Percentiles rank a stretch among this genome's conserved stretches.
These are phyloP conservation scores for Tapera naevia DNA, from an alignment of 2,797 vertebrate genomes.

Conservation along the genomic window DNA sequence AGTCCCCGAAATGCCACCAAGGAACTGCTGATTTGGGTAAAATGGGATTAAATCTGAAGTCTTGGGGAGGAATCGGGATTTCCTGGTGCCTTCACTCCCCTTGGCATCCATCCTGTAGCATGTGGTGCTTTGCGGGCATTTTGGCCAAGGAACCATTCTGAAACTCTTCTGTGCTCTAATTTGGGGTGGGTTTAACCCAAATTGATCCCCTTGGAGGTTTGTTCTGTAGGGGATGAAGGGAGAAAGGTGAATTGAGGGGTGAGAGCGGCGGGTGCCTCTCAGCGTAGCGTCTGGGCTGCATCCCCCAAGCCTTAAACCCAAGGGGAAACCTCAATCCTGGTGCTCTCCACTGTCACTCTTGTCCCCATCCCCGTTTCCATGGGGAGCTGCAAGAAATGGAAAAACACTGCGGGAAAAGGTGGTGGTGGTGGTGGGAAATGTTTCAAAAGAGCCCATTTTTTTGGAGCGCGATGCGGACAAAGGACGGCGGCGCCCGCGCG, in stretches of 20 bases:
- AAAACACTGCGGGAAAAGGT: neutral
- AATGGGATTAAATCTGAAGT: neutral
- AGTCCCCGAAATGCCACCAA: accelerated
- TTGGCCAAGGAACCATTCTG: neutral
- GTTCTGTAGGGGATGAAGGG: neutral
- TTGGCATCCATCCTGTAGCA: accelerated
- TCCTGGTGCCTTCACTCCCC: accelerated
- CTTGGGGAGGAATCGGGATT: accelerated
- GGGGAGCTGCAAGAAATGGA: neutral
- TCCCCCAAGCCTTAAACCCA: neutral
- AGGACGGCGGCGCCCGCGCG: neutral
- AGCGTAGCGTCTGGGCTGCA: neutral
- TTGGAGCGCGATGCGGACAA: neutral
- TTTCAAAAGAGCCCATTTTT: neutral
- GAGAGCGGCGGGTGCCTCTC: neutral
- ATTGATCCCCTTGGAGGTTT: accelerated
- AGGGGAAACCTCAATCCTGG: accelerated
- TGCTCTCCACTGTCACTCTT: accelerated
- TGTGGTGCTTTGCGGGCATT: accelerated
- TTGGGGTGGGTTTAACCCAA: neutral
- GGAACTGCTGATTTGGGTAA: neutral
- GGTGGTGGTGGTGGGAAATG: neutral
- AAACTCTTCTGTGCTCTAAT: neutral
- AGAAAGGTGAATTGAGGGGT: neutral
- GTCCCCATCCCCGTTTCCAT: accelerated